Conservation (phyloP, 2,888 invertebrate genomes). For the Petrophora chlorosata region DNA sequence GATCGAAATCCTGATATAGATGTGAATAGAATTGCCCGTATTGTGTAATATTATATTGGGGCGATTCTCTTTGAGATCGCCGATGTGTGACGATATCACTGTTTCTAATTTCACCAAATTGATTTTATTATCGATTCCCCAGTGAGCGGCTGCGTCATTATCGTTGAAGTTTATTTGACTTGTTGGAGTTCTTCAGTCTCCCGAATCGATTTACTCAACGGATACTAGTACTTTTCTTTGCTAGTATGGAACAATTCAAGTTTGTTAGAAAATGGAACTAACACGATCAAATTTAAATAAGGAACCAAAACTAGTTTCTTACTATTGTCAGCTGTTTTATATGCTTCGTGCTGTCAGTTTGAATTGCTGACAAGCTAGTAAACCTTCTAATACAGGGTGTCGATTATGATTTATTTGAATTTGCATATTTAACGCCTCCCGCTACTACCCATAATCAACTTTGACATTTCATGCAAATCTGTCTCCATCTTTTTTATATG, state of each 20-base stretch:
- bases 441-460: constrained; percentile 67
- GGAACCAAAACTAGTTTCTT: too few relatives aligned
- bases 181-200: background rate
- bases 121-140: constrained; percentile 21
- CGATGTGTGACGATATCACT: constrained; percentile 42
- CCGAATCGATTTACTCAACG: too few relatives aligned
- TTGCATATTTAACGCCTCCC: constrained; percentile 51
- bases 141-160: background rate
- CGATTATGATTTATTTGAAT: constrained; percentile 52
- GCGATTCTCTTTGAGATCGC: constrained; percentile 41
- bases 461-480: constrained; percentile 80
- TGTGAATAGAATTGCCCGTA: constrained; percentile 80
- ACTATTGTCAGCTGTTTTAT: too few relatives aligned
- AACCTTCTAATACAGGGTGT: constrained; percentile 13
- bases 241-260: too few relatives aligned
- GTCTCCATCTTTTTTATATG: constrained; percentile 73
- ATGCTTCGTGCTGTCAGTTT: too few relatives aligned
- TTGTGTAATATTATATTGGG: constrained; percentile 71
- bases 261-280: too few relatives aligned
- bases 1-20: constrained; percentile 70
- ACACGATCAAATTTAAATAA: too few relatives aligned
- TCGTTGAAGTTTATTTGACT: constrained; percentile 14
- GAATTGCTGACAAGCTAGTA: constrained; percentile 1
- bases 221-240: too few relatives aligned
- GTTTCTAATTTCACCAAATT: constrained; percentile 36